Base-by-base conservation (phyloP, 2,113 vertebrate species). In the Etheostoma spectabile region DNA sequence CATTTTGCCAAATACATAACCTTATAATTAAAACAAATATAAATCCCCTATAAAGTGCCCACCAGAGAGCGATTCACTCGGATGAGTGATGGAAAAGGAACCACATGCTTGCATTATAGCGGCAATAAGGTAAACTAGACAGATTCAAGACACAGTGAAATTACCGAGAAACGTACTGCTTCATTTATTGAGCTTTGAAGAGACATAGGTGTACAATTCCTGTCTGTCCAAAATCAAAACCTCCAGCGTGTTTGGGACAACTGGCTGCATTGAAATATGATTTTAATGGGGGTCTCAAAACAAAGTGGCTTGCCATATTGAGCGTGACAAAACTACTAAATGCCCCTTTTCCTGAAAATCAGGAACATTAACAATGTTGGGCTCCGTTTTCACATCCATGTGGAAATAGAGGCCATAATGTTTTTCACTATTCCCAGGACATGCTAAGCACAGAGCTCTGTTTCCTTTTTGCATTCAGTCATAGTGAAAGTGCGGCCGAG, bases 11-110 rank as follows among this genome's bases (percentile, higher is more conserved):
- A 91, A 89, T 82, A 86, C 77, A 60, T 77, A 85, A 79, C 76
- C 69, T 69, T 69, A 42, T 85, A 91, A 93, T 93, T 94, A 92
- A 92, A 93, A 82, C 73, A 85, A 88, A 42, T 92, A 93, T 91
- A 91, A 92, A 93, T 93, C 79, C 76, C 48, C 13, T 24, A 21
- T 55, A 68, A 62, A 87, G 78, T 49, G 27, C 59, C 49, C 88
- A 88, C 84, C 30, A 35, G 84, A 79, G 90, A 77, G 80, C 64
- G 3, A 91, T 92, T 92, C 55, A 69, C 84, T 79, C 27, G 70
- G 80, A 82, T 69, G 77, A 92, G 60, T 78, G 63, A 79, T 89
- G 81, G 80, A 85, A 87, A 83, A 78, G 64, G 57, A 88, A 79
- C 68, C 27, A 38, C 30, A 64, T 81, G 60, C 72, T 76, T 69